A percentile compares a stretch with the other conserved stretches of the same genome.
Conservation (phyloP, 2,113 vertebrate species). For the Podarcis raffonei region DNA sequence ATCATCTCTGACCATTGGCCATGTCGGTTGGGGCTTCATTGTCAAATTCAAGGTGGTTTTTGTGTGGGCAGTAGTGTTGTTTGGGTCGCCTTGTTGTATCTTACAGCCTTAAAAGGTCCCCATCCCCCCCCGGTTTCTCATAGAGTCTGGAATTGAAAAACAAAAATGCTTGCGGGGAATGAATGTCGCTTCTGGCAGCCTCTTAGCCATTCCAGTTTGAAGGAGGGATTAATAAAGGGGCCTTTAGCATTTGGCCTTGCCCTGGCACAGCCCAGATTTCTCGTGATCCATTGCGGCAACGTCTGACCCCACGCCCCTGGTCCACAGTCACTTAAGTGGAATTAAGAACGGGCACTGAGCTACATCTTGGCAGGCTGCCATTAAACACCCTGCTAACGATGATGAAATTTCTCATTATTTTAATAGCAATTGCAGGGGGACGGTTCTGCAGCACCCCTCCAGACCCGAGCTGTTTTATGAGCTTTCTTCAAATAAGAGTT, state of each 20-base stretch:
- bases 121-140: too few relatives aligned
- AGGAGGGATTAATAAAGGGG: background rate
- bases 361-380: slow-evolving; percentile 22
- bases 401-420: slow-evolving; percentile 22
- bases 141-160: background rate
- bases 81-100: background rate
- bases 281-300: background rate
- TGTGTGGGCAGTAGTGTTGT: too few relatives aligned
- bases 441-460: background rate
- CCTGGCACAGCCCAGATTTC: too few relatives aligned
- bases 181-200: background rate
- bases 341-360: background rate
- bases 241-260: background rate
- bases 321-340: rapidly evolving
- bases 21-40: background rate
- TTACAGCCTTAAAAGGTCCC: background rate
- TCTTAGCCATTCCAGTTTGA: background rate
- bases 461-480: slow-evolving; percentile 47
- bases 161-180: background rate
- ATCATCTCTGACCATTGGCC: too few relatives aligned
- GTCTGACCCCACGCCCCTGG: background rate
- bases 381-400: slow-evolving; percentile 38
- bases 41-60: too few relatives aligned
- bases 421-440: slow-evolving; percentile 43
- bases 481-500: slow-evolving; percentile 3